These are phyloP conservation scores for Andrena flavipes DNA, from an alignment of 2,888 invertebrate genomes.

Conservation along the genomic window DNA sequence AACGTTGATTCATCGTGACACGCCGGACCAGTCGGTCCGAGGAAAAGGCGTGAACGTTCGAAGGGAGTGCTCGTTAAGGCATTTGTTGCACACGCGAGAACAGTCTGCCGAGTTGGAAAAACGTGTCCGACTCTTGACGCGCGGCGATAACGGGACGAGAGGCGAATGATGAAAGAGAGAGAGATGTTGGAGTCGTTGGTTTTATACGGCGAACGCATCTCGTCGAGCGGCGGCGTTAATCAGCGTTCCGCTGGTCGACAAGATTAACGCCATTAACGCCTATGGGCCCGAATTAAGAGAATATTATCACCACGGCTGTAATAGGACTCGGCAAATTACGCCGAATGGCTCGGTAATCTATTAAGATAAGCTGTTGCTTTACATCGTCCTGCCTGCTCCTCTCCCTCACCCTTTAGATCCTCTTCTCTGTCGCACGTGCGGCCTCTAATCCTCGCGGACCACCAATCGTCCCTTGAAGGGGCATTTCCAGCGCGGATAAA, in stretches of 20 bases:
- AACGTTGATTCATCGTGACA: constrained; percentile 44
- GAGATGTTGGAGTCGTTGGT: constrained; percentile 15
- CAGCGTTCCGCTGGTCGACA: constrained; percentile 70
- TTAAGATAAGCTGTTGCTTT: constrained; percentile 76
- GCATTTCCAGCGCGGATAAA: background rate
- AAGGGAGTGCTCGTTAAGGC: constrained; percentile 37
- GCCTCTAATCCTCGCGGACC: constrained; percentile 9
- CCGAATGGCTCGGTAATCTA: constrained; percentile 74
- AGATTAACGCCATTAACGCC: constrained; percentile 79
- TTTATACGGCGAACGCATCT: constrained; percentile 68
- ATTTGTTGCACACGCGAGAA: constrained; percentile 37
- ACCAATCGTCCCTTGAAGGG: background rate
- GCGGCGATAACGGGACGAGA: constrained; percentile 12
- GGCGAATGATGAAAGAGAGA: background rate
- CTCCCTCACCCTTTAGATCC: background rate
- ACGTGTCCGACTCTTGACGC: background rate
- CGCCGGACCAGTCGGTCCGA: background rate
- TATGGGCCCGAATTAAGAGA: constrained; percentile 74
- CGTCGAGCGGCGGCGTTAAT: constrained; percentile 72
- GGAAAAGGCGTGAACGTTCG: constrained; percentile 33
- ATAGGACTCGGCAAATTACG: constrained; percentile 76
- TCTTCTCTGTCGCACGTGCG: background rate
- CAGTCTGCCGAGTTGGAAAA: constrained; percentile 3
- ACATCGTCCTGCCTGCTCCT: constrained; percentile 39
- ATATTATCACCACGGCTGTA: constrained; percentile 67